These are phyloP conservation scores for Belgica antarctica DNA, from an alignment of 2,888 invertebrate genomes.

Conservation along the genomic window DNA sequence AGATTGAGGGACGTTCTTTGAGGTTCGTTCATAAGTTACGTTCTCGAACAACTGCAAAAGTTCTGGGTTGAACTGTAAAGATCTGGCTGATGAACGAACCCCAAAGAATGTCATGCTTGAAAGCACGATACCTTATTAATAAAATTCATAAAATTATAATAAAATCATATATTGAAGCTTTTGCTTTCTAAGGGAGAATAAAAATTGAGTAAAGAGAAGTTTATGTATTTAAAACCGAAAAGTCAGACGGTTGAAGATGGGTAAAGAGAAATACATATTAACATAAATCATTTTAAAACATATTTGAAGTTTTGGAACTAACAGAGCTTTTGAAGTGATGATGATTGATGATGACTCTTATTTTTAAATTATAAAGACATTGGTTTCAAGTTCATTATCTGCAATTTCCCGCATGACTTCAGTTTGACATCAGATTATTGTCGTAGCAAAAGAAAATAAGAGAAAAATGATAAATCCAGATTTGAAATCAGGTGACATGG, in stretches of 20 bases:
- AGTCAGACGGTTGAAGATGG: background rate
- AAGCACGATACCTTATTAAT: constrained; percentile 7
- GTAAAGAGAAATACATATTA: background rate
- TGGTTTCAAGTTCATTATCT: too few relatives aligned
- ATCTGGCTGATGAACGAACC: too few relatives aligned
- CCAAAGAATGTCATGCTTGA: background rate
- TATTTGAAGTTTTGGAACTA: background rate
- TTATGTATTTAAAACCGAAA: background rate
- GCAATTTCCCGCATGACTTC: too few relatives aligned
- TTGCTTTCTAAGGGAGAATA: constrained; percentile 9
- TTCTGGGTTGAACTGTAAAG: background rate
- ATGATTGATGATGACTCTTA: background rate
- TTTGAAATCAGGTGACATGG: too few relatives aligned
- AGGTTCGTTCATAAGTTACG: background rate
- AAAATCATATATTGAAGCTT: constrained; percentile 23
- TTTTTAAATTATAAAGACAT: too few relatives aligned
- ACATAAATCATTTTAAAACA: constrained; percentile 13
- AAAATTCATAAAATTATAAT: constrained; percentile 19
- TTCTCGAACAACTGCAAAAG: background rate
- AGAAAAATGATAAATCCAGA: too few relatives aligned
- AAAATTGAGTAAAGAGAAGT: background rate
- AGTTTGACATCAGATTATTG: too few relatives aligned
- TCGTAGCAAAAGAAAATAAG: too few relatives aligned
- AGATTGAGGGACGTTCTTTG: background rate
- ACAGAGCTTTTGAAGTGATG: background rate